Evolutionary conservation across 2,113 vertebrate genomes (phyloP).

Genomic region (Chaetorhynchus papuensis): DNA sequence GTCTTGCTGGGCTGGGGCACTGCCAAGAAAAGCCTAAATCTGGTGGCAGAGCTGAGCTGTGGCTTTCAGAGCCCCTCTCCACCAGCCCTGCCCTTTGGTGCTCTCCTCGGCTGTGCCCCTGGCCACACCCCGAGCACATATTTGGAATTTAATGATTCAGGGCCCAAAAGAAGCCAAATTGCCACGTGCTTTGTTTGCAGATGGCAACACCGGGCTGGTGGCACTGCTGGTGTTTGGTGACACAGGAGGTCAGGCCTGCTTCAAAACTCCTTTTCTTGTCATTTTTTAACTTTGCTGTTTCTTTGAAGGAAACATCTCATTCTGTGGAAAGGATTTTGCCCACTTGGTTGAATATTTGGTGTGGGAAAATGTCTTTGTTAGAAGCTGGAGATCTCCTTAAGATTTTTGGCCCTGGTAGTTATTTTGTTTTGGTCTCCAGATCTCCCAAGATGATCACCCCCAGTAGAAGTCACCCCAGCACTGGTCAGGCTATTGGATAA

Average conservation of each 20-base stretch:
- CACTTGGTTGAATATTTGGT: background rate
- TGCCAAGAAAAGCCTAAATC: background rate
- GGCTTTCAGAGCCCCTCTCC: background rate
- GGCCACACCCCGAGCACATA: accelerated
- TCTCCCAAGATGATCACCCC: background rate
- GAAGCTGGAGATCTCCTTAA: background rate
- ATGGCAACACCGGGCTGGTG: background rate
- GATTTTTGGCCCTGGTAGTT: background rate
- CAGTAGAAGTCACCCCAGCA: background rate
- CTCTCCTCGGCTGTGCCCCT: background rate
- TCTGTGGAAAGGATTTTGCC: background rate
- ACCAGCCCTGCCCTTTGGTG: background rate
- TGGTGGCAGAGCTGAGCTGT: background rate
- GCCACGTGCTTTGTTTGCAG: background rate
- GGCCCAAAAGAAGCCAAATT: background rate
- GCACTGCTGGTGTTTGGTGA: background rate
- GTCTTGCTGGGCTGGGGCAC: background rate
- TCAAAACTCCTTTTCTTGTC: background rate
- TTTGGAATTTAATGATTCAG: background rate
- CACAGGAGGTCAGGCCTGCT: background rate
- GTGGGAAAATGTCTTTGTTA: background rate
- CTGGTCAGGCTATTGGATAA: background rate
- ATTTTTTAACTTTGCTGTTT: background rate
- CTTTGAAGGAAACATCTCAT: background rate
- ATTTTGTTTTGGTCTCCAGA: background rate